These are phyloP conservation scores for Propithecus deckenii DNA, from an alignment of 2,797 vertebrate genomes.

Conservation along the genomic window DNA sequence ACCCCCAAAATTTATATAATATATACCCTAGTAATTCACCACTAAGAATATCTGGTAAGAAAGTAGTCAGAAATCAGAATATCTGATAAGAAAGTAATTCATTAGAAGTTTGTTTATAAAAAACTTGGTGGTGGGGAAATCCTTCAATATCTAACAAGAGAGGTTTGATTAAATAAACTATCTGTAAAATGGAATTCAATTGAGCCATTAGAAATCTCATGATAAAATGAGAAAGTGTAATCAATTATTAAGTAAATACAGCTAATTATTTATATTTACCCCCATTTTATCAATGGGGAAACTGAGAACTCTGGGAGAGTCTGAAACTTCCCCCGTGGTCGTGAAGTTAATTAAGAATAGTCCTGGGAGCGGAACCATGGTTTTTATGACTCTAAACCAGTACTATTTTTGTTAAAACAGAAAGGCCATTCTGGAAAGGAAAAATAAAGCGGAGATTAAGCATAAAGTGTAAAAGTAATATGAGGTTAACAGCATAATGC, in stretches of 20 bases:
- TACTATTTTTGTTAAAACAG: not conserved
- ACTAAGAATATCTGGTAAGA: not conserved
- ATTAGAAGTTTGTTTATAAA: constrained; percentile 17
- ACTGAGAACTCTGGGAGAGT: not conserved
- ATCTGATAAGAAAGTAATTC: not conserved
- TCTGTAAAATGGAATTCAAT: not conserved
- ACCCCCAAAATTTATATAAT: not conserved
- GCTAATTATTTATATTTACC: not conserved
- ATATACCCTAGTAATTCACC: not conserved
- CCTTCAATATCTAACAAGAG: not conserved
- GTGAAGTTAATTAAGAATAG: not conserved
- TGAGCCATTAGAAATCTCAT: not conserved
- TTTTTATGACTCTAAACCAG: not conserved
- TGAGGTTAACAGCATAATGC: not conserved
- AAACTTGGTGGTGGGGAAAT: not conserved
- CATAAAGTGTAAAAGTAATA: not conserved
- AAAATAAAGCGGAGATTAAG: not conserved
- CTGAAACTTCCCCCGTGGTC: not conserved
- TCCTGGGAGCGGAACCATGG: not conserved
- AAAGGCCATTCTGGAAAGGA: not conserved
- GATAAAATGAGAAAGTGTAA: not conserved
- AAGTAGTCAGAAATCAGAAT: not conserved
- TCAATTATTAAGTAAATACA: not conserved
- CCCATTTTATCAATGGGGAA: not conserved
- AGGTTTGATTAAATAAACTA: not conserved